Conservation (phyloP, 2,113 vertebrate species). For the Progne subis region DNA sequence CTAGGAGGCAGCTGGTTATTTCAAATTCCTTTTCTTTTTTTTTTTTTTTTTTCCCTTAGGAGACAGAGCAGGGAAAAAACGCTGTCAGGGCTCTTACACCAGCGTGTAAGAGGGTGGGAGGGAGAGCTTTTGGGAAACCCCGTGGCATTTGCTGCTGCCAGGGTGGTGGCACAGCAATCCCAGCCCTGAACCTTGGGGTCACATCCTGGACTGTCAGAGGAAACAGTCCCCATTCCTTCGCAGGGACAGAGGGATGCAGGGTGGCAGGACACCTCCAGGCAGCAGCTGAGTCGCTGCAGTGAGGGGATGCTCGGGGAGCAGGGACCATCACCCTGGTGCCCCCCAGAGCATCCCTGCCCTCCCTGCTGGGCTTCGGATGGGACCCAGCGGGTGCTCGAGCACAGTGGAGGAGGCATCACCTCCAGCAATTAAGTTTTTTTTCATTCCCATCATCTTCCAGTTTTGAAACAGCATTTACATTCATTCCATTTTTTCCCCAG, state of each 20-base stretch:
- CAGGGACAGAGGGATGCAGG: background rate
- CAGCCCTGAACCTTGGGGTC: fast-evolving
- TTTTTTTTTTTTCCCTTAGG: background rate
- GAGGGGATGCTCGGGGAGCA: fast-evolving
- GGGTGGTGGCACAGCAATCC: background rate
- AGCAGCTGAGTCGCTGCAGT: background rate
- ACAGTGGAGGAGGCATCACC: background rate
- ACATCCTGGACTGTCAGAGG: background rate
- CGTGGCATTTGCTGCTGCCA: background rate
- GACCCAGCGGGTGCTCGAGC: fast-evolving
- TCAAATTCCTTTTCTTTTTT: background rate
- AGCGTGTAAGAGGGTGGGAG: background rate
- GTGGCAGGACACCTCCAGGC: background rate
- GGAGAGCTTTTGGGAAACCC: fast-evolving
- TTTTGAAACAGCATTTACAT: conserved; percentile 1
- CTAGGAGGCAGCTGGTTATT: background rate
- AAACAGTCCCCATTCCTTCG: fast-evolving
- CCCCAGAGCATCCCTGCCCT: fast-evolving
- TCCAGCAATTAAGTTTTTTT: background rate
- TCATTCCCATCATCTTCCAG: background rate
- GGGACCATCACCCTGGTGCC: background rate
- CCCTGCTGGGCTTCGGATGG: background rate
- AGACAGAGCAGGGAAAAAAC: background rate
- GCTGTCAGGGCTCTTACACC: background rate
- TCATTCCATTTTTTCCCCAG: background rate